A percentile compares a stretch with the other conserved stretches of the same genome.
These are phyloP conservation scores for Gymnocheta viridis DNA, from an alignment of 2,888 invertebrate genomes.

Conservation along the genomic window DNA sequence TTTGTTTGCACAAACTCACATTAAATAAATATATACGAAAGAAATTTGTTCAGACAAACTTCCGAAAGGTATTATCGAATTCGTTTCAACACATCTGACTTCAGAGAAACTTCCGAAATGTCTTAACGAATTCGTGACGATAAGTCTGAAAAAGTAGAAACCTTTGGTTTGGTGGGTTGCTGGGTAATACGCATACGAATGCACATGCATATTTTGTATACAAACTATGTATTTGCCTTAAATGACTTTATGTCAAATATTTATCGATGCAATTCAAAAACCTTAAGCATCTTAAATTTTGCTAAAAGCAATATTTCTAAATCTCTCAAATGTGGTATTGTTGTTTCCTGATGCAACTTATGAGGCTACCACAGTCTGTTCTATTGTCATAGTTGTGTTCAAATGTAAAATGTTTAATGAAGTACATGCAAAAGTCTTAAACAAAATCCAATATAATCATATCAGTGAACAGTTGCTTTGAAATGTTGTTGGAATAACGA, in stretches of 20 bases:
- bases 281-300: constrained; percentile 31
- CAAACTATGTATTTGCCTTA: neutral
- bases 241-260: neutral
- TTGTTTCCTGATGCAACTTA: neutral
- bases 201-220: no score
- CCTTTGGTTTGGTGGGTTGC: no score
- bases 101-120: no score
- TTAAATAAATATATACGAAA: no score
- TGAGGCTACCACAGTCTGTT: neutral
- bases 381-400: neutral
- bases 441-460: neutral
- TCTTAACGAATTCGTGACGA: no score
- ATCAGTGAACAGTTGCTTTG: neutral
- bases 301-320: constrained; percentile 3
- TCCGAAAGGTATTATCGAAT: no score
- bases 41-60: no score
- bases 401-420: neutral
- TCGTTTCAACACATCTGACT: no score
- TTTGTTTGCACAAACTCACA: no score
- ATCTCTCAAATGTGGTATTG: neutral
- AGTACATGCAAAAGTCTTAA: neutral
- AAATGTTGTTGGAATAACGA: no score
- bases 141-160: no score
- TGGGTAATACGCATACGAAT: no score
- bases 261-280: neutral